These are phyloP conservation scores for Tiliqua scincoides DNA, from an alignment of 2,113 vertebrate genomes.

Conservation along the genomic window DNA sequence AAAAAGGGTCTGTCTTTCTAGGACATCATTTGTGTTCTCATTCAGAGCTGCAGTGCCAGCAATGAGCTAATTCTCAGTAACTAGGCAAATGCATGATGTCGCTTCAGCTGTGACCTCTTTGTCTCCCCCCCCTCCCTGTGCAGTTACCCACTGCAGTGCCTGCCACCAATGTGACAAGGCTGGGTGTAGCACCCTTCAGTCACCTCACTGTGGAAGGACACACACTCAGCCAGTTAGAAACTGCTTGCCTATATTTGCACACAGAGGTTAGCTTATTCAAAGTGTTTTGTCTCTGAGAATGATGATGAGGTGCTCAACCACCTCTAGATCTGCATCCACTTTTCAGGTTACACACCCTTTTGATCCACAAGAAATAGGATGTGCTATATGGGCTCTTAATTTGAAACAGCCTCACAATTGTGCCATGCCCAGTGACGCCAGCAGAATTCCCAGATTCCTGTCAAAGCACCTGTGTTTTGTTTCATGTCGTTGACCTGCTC, in stretches of 20 bases:
- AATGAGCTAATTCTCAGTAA: not conserved
- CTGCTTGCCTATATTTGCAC: no score
- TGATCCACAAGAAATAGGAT: not conserved
- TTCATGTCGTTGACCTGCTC: not conserved
- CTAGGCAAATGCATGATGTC: no score
- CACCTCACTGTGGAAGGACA: not conserved
- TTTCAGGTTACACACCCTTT: not conserved
- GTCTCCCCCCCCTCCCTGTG: not conserved
- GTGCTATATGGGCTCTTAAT: not conserved
- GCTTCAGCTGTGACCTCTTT: not conserved
- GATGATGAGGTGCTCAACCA: not conserved
- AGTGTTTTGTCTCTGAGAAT: not conserved
- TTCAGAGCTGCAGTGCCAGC: not conserved
- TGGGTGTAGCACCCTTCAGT: not conserved
- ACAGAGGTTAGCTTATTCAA: not conserved
- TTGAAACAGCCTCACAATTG: not conserved
- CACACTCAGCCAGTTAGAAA: not conserved
- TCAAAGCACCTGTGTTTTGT: not conserved
- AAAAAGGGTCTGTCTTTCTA: not conserved
- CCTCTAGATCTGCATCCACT: not conserved
- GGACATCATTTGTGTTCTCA: not conserved
- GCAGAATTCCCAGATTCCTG: not conserved
- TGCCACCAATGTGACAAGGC: not conserved
- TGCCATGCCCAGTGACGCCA: not conserved
- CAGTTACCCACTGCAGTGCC: not conserved